phyloP scores from a whole-genome alignment of 2,797 vertebrate genomes.

The Xenops minutus region DNA sequence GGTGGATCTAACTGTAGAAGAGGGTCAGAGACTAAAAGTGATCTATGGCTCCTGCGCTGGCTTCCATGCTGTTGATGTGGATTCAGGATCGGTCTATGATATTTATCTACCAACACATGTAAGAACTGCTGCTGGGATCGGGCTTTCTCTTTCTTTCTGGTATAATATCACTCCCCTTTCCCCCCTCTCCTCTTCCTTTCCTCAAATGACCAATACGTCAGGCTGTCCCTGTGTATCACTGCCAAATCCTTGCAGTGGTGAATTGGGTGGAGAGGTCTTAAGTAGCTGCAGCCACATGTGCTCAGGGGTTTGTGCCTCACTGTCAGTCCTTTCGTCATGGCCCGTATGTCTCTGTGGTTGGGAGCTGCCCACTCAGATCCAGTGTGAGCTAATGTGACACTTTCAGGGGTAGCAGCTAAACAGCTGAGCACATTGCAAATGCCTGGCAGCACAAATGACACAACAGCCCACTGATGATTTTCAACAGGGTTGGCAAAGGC shows the following conservation, averaged over 20 bases:
- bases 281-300: neutral
- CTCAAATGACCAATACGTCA: neutral
- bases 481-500: neutral
- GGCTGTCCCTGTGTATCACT: neutral
- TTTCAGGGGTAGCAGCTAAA: neutral
- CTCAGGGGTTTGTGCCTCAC: neutral
- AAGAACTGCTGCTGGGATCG: constrained; percentile 49
- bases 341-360: neutral
- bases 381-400: neutral
- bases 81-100: constrained; percentile 90
- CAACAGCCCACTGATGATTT: neutral
- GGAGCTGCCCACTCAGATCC: neutral
- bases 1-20: constrained; percentile 90
- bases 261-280: neutral
- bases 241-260: neutral
- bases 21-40: constrained; percentile 90
- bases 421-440: fast-evolving
- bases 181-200: neutral
- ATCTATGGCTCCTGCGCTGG: constrained; percentile 90
- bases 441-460: neutral
- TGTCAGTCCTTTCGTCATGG: neutral
- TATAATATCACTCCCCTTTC: fast-evolving
- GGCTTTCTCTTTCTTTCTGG: neutral
- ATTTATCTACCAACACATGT: constrained; percentile 92
- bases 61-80: constrained; percentile 90